phyloP scores from a whole-genome alignment of 1,140 invertebrate species.

The Trissolcus basalis region DNA sequence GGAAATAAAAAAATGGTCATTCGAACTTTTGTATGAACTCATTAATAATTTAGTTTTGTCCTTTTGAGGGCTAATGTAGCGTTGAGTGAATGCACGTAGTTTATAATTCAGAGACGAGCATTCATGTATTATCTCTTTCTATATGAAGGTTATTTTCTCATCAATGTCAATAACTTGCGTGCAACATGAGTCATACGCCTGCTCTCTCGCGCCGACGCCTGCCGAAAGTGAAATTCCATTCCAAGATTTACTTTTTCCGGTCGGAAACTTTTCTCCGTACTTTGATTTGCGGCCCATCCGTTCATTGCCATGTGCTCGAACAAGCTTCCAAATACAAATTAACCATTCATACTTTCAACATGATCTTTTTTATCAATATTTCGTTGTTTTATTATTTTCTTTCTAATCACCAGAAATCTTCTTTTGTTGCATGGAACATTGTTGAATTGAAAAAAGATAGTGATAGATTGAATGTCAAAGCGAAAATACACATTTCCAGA shows the following conservation, averaged over 20 bases:
- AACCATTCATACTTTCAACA: not conserved
- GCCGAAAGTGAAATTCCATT: slow-evolving; percentile 50
- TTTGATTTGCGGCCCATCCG: not conserved
- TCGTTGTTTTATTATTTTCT: not conserved
- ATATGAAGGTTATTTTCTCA: slow-evolving; percentile 73
- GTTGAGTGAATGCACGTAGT: not conserved
- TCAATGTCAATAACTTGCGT: slow-evolving; percentile 74
- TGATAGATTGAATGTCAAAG: slow-evolving; percentile 16
- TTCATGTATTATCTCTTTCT: slow-evolving; percentile 66
- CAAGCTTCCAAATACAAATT: too few relatives aligned
- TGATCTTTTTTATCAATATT: not conserved
- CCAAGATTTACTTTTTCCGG: slow-evolving; percentile 45
- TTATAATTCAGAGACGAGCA: slow-evolving; percentile 62
- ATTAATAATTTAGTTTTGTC: slow-evolving; percentile 43
- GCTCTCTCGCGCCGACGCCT: slow-evolving; percentile 58
- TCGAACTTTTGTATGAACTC: slow-evolving; percentile 27
- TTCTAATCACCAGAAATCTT: too few relatives aligned
- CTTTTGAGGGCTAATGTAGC: slow-evolving; percentile 45
- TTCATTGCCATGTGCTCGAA: too few relatives aligned
- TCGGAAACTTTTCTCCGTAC: slow-evolving; percentile 6
- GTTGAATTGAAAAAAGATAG: not conserved
- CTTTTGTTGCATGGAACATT: not conserved
- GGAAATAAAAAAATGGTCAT: too few relatives aligned
- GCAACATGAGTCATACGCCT: slow-evolving; percentile 72
- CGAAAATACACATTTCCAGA: slow-evolving; percentile 43